A percentile compares a stretch with the other conserved stretches of the same genome.
phyloP scores from a whole-genome alignment of 1,140 invertebrate genomes.

The Octopus bimaculoides region DNA sequence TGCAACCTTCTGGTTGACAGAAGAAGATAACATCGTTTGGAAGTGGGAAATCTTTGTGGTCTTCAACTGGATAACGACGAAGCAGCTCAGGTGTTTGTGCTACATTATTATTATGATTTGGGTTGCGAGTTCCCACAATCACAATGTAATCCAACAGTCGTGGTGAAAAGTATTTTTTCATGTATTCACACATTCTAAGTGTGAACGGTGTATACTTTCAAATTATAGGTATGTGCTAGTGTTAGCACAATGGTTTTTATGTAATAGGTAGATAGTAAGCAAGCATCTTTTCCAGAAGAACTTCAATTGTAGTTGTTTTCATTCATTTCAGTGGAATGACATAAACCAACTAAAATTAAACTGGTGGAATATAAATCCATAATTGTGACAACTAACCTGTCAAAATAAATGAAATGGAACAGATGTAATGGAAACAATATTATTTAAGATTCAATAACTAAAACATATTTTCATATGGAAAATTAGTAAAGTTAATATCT shows the following conservation, averaged over 20 bases:
- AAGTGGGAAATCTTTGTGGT: slow-evolving; percentile 93
- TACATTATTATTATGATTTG: slow-evolving; percentile 56
- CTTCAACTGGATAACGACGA: slow-evolving; percentile 91
- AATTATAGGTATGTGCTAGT: not conserved
- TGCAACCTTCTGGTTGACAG: slow-evolving; percentile 98
- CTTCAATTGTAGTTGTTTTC: not conserved
- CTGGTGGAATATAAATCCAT: too few species aligned
- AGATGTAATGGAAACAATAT: too few species aligned
- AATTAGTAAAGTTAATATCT: too few species aligned
- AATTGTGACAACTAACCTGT: too few species aligned
- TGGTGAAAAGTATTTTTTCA: slow-evolving; percentile 64
- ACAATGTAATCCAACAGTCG: slow-evolving; percentile 86
- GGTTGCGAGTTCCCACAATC: slow-evolving; percentile 84
- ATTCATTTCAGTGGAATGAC: too few species aligned
- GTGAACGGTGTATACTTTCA: not conserved
- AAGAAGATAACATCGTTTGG: slow-evolving; percentile 98
- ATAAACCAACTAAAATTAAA: too few species aligned
- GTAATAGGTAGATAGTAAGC: not conserved
- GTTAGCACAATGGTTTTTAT: not conserved
- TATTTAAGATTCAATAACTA: too few species aligned
- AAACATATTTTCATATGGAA: too few species aligned
- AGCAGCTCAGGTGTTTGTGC: slow-evolving; percentile 56
- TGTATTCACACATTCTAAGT: slow-evolving; percentile 28
- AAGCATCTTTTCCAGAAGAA: not conserved
- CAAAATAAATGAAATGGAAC: too few species aligned